Base-by-base conservation (phyloP, 2,888 invertebrate species). In the Patella ulyssiponensis region DNA sequence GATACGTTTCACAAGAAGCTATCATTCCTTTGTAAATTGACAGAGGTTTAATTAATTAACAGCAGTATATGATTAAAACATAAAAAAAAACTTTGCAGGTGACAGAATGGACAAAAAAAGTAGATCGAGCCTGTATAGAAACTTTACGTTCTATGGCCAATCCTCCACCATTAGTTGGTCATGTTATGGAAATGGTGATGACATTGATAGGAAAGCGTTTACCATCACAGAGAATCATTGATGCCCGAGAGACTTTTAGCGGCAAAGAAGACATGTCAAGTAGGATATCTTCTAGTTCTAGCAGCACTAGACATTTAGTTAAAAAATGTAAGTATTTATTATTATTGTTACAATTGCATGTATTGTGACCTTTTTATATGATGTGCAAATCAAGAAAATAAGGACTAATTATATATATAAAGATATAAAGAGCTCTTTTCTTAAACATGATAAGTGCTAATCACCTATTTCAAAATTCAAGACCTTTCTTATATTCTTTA, bases 151-250 rank as follows among this genome's bases (percentile, higher is more conserved):
- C 85, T 0, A 91, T 91, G 82, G 80, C 88, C 71, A 91, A 89
- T 77, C 92, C 92, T 4, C 90, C 92, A 7, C 23, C 87, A 15
- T 83, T 91, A 56, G 91, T 92, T 4, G 91, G 91, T 17, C 90
- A 90, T 77, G 90, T 92, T 73, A 89, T 92, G 88, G 91, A 92
- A 84, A 92, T 92, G 91, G 88, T 91, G 33, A 89, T 91, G 89
- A 89, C 88, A 69, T 85, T 92, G 75, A 90, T 92, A 75, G 91
- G 91, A 17, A 91, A 91, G 78, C 86, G 88, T 15, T 82, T 89
- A 56, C 90, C 90, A 23, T 82, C 86, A 9, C 86, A 86, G 81
- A 79, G 88, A 27, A 81, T 87, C 70, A 73, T 74, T 58, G 87
- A 86, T 51, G 82, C 80, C 7, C 75, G 80, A 17, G 85, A 85